Percentiles rank a stretch among this genome's conserved stretches.
These are phyloP conservation scores for Piprites chloris DNA, from an alignment of 2,113 vertebrate genomes.

Conservation along the genomic window DNA sequence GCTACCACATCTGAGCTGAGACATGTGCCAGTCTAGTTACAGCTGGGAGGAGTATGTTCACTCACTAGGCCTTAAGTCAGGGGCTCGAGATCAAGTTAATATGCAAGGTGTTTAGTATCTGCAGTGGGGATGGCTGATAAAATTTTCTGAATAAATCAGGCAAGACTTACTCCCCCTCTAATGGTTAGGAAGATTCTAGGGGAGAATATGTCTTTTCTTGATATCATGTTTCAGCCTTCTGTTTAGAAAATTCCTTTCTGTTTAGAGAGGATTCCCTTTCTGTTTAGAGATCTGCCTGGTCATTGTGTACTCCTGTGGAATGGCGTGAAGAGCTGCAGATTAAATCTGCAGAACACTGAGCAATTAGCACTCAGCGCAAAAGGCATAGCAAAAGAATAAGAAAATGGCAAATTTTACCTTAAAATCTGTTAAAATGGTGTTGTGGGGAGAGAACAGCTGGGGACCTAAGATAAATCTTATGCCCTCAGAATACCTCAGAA, in stretches of 20 bases:
- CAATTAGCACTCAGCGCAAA: not conserved
- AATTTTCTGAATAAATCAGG: not conserved
- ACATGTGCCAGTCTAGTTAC: not conserved
- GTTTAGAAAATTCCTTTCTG: not conserved
- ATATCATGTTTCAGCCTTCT: not conserved
- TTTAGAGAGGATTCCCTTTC: not conserved
- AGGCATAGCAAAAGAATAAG: not conserved
- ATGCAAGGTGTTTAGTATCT: not conserved
- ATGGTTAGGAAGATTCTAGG: not conserved
- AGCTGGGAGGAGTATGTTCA: not conserved
- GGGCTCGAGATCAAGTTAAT: not conserved
- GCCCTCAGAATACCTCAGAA: not conserved
- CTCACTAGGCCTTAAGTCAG: not conserved
- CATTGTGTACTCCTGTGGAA: not conserved
- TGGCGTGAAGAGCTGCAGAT: not conserved
- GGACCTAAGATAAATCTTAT: not conserved
- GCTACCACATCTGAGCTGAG: not conserved
- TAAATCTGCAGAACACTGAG: not conserved
- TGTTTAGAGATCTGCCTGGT: not conserved
- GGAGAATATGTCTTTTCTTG: not conserved
- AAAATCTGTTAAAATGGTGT: not conserved
- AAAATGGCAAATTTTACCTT: not conserved
- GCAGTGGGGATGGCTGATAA: not conserved
- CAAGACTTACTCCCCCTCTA: not conserved
- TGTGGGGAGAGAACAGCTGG: not conserved